Evolutionary conservation across 2,113 vertebrate species (phyloP).

Genomic region (Rhegmatorhina hoffmannsi): DNA sequence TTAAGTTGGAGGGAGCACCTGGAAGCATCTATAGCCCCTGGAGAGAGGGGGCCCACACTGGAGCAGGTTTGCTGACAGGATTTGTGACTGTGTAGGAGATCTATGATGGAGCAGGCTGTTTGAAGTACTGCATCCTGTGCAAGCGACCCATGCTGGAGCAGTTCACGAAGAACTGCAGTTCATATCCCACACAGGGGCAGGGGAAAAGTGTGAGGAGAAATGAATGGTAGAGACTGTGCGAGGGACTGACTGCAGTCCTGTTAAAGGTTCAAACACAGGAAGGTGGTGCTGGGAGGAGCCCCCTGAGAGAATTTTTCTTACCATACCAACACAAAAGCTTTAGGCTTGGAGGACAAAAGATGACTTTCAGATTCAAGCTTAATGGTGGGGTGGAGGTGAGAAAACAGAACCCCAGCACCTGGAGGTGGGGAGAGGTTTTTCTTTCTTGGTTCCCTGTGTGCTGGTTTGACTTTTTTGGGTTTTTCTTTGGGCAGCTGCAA

Average conservation of each 20-base stretch:
- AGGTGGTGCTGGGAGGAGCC: no score
- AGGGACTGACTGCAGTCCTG: not conserved
- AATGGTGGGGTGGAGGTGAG: no score
- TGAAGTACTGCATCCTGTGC: not conserved
- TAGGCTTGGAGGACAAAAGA: no score
- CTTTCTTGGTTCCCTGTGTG: no score
- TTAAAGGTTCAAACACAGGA: no score
- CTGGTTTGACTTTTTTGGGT: no score
- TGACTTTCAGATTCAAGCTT: no score
- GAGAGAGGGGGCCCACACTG: not conserved
- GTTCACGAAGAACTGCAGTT: not conserved
- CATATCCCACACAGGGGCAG: not conserved
- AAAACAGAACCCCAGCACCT: no score
- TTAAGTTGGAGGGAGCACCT: not conserved
- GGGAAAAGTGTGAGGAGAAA: not conserved
- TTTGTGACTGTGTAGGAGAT: accelerated
- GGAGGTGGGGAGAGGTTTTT: no score
- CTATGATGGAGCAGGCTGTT: not conserved
- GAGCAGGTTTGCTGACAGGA: not conserved
- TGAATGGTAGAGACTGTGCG: accelerated
- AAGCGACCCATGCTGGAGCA: not conserved
- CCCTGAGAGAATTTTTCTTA: no score
- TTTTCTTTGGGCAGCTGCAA: no score
- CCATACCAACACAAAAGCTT: no score
- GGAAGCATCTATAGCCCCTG: not conserved